Evolutionary conservation across 2,888 invertebrate species (phyloP), one percentile per base, ranked within the genome.

Genomic region (Balanococcus diminutus): DNA sequence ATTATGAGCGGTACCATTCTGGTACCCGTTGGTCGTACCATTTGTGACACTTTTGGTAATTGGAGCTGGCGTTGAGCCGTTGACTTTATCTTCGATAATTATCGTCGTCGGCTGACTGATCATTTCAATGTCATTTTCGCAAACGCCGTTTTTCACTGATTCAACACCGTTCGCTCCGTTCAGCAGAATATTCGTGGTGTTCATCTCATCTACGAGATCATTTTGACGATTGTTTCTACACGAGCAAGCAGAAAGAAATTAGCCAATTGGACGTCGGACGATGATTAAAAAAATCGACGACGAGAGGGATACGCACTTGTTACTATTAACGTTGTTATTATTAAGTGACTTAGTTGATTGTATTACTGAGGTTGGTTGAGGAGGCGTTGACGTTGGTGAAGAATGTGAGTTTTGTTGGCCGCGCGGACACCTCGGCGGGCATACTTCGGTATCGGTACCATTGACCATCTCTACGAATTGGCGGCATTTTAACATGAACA

Each of bases 391-490:
- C 87, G n/a, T 88, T 88, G 86, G 88, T 87, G 32, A 88, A 87
- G 87, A 87, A 88, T 86, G 81, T 51, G 81, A 67, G 11, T 83
- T 75, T n/a, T 75, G 87, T 87, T 51, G 88, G 89, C 90, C 89
- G 89, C 90, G 88, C 89, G 90, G 89, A 89, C 90, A 89, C 86
- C 90, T 90, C 83, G 90, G 89, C 82, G 90, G 89, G 87, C 90
- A 89, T 42, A 92, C 93, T 90, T 93, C 95, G 79, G 94, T 92
- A 91, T 97, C 96, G 86, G 95, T 94, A 87, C 97, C 97, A 90
- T 96, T 96, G 88, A 99, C 96, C 97, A 98, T 98, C 91, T 99
- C 99, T 56, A 99, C 96, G 91, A 99, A 99, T 92, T 99, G 98
- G 87, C 99, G 94, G 90, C 98, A 98, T 91, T 98, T 98, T 89